Evolutionary conservation across 2,888 invertebrate genomes (phyloP).

Genomic region (Anagyrus pseudococci): DNA sequence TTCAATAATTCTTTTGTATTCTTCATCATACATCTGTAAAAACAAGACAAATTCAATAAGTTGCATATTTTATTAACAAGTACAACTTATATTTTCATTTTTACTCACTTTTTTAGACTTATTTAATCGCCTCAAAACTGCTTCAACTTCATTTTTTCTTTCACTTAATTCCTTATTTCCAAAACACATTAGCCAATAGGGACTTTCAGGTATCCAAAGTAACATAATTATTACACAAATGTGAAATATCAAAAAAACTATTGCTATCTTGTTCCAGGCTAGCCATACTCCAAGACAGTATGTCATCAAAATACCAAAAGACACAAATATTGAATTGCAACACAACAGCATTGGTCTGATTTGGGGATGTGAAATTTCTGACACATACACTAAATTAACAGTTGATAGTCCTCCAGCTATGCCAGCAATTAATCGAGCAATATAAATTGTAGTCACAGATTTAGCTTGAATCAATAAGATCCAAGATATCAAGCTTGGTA

Average conservation of each 20-base stretch:
- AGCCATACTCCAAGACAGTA: conserved; percentile 64
- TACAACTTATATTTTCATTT: no score
- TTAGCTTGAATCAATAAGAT: conserved; percentile 61
- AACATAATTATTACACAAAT: conserved; percentile 55
- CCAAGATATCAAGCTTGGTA: conserved; percentile 65
- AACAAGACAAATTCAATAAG: background rate
- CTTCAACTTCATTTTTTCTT: conserved; percentile 50
- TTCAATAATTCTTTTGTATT: conserved; percentile 46
- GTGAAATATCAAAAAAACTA: conserved; percentile 60
- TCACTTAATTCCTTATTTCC: conserved; percentile 49
- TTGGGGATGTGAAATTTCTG: conserved; percentile 66
- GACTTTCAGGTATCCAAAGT: conserved; percentile 66
- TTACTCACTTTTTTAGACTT: conserved; percentile 55
- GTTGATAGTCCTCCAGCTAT: conserved; percentile 65
- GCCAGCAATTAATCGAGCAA: conserved; percentile 65
- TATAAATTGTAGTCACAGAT: conserved; percentile 62
- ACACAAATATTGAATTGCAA: conserved; percentile 67
- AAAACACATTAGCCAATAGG: conserved; percentile 66
- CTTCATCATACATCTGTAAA: conserved; percentile 49
- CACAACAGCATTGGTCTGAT: conserved; percentile 66
- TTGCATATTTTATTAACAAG: no score
- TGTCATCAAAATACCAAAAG: conserved; percentile 66
- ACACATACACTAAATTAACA: conserved; percentile 66
- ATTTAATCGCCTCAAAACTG: conserved; percentile 63
- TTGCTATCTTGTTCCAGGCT: conserved; percentile 64